Percentiles rank a stretch among this genome's conserved stretches.
phyloP scores from a whole-genome alignment of 2,113 vertebrate genomes.

The Martes martes region DNA sequence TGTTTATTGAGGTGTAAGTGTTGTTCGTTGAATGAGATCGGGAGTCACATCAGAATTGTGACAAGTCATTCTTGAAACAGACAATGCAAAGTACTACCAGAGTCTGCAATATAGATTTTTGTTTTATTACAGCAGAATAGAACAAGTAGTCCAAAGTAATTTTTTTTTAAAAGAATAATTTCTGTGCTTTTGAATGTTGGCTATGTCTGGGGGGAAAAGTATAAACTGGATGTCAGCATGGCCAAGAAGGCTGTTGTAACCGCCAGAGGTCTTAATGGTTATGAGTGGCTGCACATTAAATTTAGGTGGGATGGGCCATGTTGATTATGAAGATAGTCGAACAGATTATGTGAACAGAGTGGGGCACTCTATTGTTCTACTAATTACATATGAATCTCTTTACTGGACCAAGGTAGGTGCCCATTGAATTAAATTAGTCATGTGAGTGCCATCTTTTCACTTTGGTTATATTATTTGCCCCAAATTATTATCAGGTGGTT shows the following conservation, averaged over 20 bases:
- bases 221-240: conserved; percentile 26
- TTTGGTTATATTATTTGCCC: neutral
- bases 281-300: neutral
- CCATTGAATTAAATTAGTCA: conserved; percentile 8
- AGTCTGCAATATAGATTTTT: conserved; percentile 52
- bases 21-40: conserved; percentile 44
- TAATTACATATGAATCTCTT: neutral
- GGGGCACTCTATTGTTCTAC: neutral
- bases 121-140: conserved; percentile 58
- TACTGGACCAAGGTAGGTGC: neutral
- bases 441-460: neutral
- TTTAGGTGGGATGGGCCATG: neutral
- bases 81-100: conserved; percentile 52
- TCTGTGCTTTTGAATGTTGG: conserved; percentile 35
- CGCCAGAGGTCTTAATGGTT: neutral
- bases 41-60: conserved; percentile 45
- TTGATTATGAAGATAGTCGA: neutral
- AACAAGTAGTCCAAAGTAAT: conserved; percentile 63
- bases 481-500: neutral
- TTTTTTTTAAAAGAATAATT: conserved; percentile 46
- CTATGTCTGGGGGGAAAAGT: conserved; percentile 26
- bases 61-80: conserved; percentile 60
- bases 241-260: neutral
- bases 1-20: conserved; percentile 68
- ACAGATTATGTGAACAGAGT: neutral